Percentiles rank a stretch among this genome's conserved stretches.
phyloP scores from a whole-genome alignment of 2,113 vertebrate genomes.

The Syngnathus scovelli region DNA sequence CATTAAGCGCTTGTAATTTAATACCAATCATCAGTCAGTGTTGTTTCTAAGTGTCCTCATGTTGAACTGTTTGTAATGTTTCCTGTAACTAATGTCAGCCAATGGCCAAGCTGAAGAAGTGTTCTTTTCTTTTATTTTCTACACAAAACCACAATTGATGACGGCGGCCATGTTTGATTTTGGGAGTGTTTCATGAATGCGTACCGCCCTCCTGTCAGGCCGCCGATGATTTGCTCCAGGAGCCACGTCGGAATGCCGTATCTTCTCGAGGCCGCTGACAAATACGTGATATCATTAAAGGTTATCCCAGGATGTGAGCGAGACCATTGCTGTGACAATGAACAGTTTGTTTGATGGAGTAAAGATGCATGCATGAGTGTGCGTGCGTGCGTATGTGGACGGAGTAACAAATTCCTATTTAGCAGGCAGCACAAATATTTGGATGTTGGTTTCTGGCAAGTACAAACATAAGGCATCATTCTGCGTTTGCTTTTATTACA shows the following conservation, averaged over 20 bases:
- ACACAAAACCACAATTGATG: background rate
- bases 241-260: conserved; percentile 65
- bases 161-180: background rate
- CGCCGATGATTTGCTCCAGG: conserved; percentile 10
- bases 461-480: conserved; percentile 18
- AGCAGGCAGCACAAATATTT: conserved; percentile 28
- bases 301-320: background rate
- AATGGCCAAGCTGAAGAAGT: conserved; percentile 43
- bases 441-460: conserved; percentile 54
- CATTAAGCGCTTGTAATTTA: background rate
- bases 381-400: conserved; percentile 39
- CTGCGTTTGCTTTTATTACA: conserved; percentile 22
- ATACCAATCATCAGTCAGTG: background rate
- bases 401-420: conserved; percentile 59
- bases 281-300: conserved; percentile 15
- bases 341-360: background rate
- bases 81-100: conserved; percentile 16
- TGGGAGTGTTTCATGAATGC: conserved; percentile 55
- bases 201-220: conserved; percentile 60
- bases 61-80: conserved; percentile 10
- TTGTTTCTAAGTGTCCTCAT: background rate
- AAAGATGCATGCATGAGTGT: background rate
- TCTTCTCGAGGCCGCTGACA: conserved; percentile 51
- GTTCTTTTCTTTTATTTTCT: conserved; percentile 10
- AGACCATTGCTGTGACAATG: conserved; percentile 55